Evolutionary conservation across 2,797 vertebrate genomes (phyloP), one percentile per base, ranked within the genome.

Genomic region (Labeo calbasu): DNA sequence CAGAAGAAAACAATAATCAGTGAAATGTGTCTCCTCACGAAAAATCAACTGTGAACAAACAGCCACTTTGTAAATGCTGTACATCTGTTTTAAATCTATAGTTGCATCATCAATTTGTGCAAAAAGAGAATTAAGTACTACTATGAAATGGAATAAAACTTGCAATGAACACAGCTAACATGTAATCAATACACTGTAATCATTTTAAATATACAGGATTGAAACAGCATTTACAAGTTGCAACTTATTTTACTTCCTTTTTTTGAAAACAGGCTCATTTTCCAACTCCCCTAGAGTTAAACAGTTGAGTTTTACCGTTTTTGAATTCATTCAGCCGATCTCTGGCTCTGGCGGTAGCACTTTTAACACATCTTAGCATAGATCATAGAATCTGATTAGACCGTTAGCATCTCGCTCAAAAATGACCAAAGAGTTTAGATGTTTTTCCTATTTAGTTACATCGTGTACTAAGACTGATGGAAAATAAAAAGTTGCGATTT

Each of bases 1-100:
- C 82, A 90, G 43, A 84, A 6, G 89, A 0, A 87, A 68, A n/a
- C 73, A 14, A 86, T 43, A 43, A 84, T 4, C 13, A 17, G 5
- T 57, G 36, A 43, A 43, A 43, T 4, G 40, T 43, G 6, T 43
- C 8, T 43, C 40, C 6, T 9, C 40, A 43, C 8, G 23, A n/a
- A 48, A 66, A 12, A 65, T 55, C 63, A 13, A 70, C 61, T 71
- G 11, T 32, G 3, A 63, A 79, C n/a, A 50, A 66, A 65, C 50
- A 70, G 8, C 5, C 25, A 32, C 13, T 19, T 53, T 70, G 14
- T 40, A 70, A 43, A 70, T 19, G 66, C 15, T 53, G 5, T 53
- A 6, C 14, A 14, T 61, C 25, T 61, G 23, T 23, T n/a, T 23
- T 0, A 70, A 46, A 19, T 21, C 40, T 70, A 7, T 7, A 25